These are phyloP conservation scores for Schizotus pectinicornis DNA, from an alignment of 2,888 invertebrate species.

Conservation along the genomic window DNA sequence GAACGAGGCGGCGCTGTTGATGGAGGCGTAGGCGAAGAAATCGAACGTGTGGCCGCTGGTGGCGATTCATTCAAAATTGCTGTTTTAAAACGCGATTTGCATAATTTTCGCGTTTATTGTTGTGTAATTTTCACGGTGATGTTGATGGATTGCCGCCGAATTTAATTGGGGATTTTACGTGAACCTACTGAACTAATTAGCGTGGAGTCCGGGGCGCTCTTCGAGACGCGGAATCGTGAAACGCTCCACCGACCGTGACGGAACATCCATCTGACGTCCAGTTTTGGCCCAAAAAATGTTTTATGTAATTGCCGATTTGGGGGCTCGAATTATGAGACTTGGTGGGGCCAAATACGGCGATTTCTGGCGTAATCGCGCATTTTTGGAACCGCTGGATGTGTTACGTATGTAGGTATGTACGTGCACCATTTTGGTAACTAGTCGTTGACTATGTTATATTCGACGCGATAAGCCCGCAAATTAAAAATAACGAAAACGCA, in stretches of 20 bases:
- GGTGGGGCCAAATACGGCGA: background rate
- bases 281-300: background rate
- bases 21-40: constrained; percentile 21
- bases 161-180: constrained; percentile 19
- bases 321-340: too few species aligned
- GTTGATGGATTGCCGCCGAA: background rate
- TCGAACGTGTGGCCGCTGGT: constrained; percentile 8
- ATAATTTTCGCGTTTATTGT: background rate
- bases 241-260: constrained; percentile 3
- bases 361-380: background rate
- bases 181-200: constrained; percentile 6
- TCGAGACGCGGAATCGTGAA: constrained; percentile 17
- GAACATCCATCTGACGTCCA: background rate
- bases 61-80: background rate
- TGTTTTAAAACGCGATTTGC: too few species aligned
- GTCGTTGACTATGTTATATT: too few species aligned
- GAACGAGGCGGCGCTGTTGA: constrained; percentile 15
- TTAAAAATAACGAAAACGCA: too few species aligned
- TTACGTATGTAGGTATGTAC: too few species aligned
- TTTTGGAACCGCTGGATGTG: too few species aligned
- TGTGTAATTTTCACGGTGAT: background rate
- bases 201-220: constrained; percentile 4
- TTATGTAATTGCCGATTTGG: background rate
- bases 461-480: too few species aligned
- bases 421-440: too few species aligned